Base-by-base conservation (phyloP, 2,113 vertebrate genomes). In the Neolamprologus fasciatus region DNA sequence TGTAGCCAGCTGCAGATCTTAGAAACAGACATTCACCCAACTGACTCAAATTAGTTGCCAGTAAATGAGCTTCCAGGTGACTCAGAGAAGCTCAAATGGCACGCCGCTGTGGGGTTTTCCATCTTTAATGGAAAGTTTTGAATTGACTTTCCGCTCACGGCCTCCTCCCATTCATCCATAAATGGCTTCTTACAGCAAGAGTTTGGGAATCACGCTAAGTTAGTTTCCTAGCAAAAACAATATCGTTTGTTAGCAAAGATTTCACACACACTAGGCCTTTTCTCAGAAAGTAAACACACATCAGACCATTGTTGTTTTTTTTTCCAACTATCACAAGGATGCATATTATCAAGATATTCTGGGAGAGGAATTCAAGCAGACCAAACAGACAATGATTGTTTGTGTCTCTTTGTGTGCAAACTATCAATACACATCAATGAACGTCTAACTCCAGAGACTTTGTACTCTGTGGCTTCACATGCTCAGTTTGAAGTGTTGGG, bases 401-500 rank as follows among this genome's bases (percentile, higher is more conserved):
- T 90, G 81, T 35, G 42, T 81, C 80, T 89, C 91, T 94, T 94
- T 94, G 91, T 91, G 63, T 47, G 23, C 79, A n/a, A 82, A 89
- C 92, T 91, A 91, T 94, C 93, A 92, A 90, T 93, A 92, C 89
- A 94, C 95, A 94, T 94, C 94, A 96, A 91, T 89, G 91, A 88
- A 37, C 37, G n/a, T 79, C 45, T 23, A 88, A 55, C 28, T 58
- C 28, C 47, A 80, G 17, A 82, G 37, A 23, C 87, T 87, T 88
- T 86, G 84, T 90, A 80, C 82, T 89, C 21, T 66, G 7, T 9
- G 33, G 80, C 82, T 57, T 89, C 86, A 82, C 55, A 88, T 63
- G 80, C 81, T 86, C 1, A 8, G 92, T 92, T 92, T 93, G 94
- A 95, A 89, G 91, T 53, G 80, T 83, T 3, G 66, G 76, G 90